Evolutionary conservation across 2,113 vertebrate genomes (phyloP).

Genomic region (Gnathonemus longibarbis): DNA sequence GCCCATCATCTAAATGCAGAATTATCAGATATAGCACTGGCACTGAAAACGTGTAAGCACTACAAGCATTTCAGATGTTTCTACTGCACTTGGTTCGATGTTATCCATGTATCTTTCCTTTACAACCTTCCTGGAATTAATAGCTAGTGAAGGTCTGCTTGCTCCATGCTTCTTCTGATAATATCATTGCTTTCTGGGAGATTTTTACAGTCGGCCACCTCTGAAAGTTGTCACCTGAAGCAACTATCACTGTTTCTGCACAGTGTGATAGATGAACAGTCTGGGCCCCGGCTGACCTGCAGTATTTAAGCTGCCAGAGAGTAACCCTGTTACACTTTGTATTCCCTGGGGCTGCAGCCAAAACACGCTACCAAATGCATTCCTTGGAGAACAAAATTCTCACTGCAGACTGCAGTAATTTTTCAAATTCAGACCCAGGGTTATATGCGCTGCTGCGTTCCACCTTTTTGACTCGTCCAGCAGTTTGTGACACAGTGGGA

Average conservation of each 20-base stretch:
- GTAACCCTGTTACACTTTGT: neutral
- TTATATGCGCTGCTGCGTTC: neutral
- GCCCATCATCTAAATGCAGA: neutral
- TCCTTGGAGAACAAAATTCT: neutral
- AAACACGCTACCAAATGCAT: neutral
- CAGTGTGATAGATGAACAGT: neutral
- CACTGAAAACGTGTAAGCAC: neutral
- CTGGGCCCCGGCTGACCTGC: neutral
- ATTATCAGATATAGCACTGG: neutral
- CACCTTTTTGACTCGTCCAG: neutral
- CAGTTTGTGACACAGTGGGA: neutral
- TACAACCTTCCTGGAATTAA: neutral
- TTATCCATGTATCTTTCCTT: neutral
- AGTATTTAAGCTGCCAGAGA: neutral
- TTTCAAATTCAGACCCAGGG: neutral
- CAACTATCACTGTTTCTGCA: neutral
- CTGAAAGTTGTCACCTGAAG: neutral
- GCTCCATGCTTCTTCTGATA: neutral
- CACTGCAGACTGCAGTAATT: neutral
- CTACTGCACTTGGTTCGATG: neutral
- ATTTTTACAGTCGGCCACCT: neutral
- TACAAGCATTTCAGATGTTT: neutral
- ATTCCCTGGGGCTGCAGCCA: neutral
- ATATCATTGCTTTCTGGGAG: neutral
- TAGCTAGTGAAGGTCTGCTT: neutral